phyloP scores from a whole-genome alignment of 2,888 invertebrate species.

The Candidula unifasciata region DNA sequence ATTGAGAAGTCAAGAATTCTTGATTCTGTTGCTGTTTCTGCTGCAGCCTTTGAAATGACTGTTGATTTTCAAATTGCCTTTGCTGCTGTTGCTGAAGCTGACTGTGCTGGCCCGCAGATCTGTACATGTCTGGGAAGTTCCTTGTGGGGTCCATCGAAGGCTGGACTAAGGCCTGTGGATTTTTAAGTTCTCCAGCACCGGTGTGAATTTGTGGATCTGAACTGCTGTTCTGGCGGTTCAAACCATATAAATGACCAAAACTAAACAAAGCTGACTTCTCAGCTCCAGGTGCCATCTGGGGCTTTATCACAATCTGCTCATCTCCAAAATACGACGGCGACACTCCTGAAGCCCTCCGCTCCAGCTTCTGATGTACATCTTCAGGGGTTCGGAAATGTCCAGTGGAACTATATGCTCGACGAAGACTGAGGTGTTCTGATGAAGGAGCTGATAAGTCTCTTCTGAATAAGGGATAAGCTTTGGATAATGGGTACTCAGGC shows the following conservation, averaged over 20 bases:
- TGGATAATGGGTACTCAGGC: not conserved
- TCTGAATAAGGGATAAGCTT: not conserved
- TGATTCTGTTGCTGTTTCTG: not conserved
- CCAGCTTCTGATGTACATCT: conserved; percentile 1
- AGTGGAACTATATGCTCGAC: conserved; percentile 37
- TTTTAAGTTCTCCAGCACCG: not conserved
- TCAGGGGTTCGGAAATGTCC: conserved; percentile 16
- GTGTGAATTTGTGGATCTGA: conserved; percentile 84
- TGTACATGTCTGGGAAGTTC: not conserved
- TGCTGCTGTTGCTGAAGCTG: conserved; percentile 40
- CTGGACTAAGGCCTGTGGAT: not conserved
- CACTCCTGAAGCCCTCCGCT: conserved; percentile 14
- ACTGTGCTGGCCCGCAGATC: not conserved
- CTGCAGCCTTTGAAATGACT: not conserved
- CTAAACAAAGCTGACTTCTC: conserved; percentile 51
- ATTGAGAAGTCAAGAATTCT: not conserved
- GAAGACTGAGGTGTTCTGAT: conserved; percentile 16
- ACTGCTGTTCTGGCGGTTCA: conserved; percentile 80
- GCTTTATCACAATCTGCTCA: conserved; percentile 58
- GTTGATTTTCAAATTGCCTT: conserved; percentile 6
- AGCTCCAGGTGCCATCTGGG: conserved; percentile 66
- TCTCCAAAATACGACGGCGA: not conserved
- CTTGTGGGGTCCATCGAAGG: not conserved
- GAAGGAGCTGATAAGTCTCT: not conserved
- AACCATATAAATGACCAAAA: conserved; percentile 60